phyloP scores from a whole-genome alignment of 2,888 invertebrate genomes.

The Muschampia plurimacula region DNA sequence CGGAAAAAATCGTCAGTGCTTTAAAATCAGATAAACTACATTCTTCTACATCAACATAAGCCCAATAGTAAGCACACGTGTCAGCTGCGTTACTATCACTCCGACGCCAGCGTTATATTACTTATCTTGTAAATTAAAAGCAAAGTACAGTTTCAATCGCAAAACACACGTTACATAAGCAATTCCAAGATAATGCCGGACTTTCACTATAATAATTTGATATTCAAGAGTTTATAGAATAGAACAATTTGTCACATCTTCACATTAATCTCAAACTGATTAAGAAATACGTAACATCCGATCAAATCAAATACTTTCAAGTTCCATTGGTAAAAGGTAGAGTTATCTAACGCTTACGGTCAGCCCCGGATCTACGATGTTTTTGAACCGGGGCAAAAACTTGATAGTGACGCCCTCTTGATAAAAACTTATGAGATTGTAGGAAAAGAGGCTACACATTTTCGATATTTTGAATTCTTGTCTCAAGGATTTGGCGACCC shows the following conservation, averaged over 20 bases:
- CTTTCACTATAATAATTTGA: constrained; percentile 7
- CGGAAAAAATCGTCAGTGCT: no score
- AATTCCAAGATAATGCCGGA: not conserved
- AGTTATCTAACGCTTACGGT: not conserved
- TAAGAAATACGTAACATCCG: constrained; percentile 3
- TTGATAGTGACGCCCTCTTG: no score
- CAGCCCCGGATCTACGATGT: not conserved
- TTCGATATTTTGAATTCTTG: no score
- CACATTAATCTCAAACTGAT: not conserved
- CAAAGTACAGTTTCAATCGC: not conserved
- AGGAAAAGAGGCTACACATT: no score
- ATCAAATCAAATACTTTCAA: constrained; percentile 2
- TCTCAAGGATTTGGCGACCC: no score
- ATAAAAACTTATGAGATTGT: no score
- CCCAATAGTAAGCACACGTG: no score
- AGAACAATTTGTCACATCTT: constrained; percentile 1
- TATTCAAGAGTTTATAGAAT: not conserved
- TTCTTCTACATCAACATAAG: no score
- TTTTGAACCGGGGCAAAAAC: no score
- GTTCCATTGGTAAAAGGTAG: constrained; percentile 6
- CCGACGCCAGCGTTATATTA: no score
- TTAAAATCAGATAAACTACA: no score
- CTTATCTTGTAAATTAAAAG: not conserved
- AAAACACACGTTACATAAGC: constrained; percentile 1
- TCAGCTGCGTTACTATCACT: no score